Base-by-base conservation (phyloP, 1,140 invertebrate genomes). In the Tetragonula clypearis region DNA sequence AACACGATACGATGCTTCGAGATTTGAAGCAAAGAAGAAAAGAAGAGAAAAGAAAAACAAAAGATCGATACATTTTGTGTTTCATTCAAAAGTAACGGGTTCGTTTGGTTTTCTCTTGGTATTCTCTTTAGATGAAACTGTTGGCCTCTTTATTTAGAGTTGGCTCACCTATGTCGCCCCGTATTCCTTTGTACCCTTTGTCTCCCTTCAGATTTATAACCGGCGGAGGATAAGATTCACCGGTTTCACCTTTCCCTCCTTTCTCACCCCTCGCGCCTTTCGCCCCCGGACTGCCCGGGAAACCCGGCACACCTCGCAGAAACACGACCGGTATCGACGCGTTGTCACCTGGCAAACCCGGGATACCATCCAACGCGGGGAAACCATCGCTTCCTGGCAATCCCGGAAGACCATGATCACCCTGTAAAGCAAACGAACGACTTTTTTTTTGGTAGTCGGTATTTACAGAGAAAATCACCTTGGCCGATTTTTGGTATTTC, bases 231-330 rank as follows among this genome's bases (percentile, higher is more conserved):
- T 62, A 93, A 0, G 94, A 90, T 55, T 95, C 95, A 85, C 96
- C 96, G 79, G 94, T 95, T n/a, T 95, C 93, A 73, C 96, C 96
- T 84, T 94, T 95, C 14, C 91, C 60, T 8, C 97, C 97, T 15
- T 89, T 94, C 62, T 94, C 92, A 86, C 97, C 97, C 91, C 95
- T 95, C 8, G 88, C 79, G 75, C 97, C 97, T 82, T 95, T 93
- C 0, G 74, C 55, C 17, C 97, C 97, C 0, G 92, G 79, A 0
- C 75, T 26, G 55, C 97, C 97, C 60, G 95, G 90, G 80, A 90
- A 81, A 86, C 96, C 95, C 26, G 87, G 80, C 79, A 95, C 93
- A 60, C 96, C 96, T 17, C 88, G 91, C 15, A 96, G 88, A 49
- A 88, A 94, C 77, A 95, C 92, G 80, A 95, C 95, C 0, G 95